A percentile compares a stretch with the other conserved stretches of the same genome.
Conservation (phyloP, 2,113 vertebrate genomes). For the Thinocorus orbignyianus region DNA sequence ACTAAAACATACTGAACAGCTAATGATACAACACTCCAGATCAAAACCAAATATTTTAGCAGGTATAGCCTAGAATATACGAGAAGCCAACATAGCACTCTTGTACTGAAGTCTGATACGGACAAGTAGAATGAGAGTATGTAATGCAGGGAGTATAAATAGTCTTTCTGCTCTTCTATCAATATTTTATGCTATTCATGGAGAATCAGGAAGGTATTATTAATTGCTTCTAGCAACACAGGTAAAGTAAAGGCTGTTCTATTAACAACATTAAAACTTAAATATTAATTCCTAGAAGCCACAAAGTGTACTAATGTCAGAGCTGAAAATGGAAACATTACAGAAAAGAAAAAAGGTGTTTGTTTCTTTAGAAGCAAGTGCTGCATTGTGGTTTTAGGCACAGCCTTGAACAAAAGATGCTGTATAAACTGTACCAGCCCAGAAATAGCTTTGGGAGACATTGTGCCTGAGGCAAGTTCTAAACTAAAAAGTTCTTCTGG, state of each 20-base stretch:
- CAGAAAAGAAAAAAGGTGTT: background rate
- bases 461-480: background rate
- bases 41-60: background rate
- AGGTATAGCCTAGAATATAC: background rate
- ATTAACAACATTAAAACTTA: slow-evolving; percentile 53
- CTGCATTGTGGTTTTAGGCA: background rate
- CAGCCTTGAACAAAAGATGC: background rate
- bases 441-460: background rate
- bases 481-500: background rate
- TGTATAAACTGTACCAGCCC: background rate
- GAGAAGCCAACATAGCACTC: background rate
- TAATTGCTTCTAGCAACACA: slow-evolving; percentile 57
- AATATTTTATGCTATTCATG: slow-evolving; percentile 62
- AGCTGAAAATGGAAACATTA: background rate
- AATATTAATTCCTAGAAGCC: slow-evolving; percentile 52
- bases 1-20: background rate
- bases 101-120: slow-evolving; percentile 14
- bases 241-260: slow-evolving; percentile 50
- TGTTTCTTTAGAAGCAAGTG: background rate
- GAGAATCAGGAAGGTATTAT: slow-evolving; percentile 47
- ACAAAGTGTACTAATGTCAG: slow-evolving; percentile 2
- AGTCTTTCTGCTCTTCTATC: slow-evolving; percentile 55
- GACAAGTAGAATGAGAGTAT: background rate
- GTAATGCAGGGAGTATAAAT: slow-evolving; percentile 53
- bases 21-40: background rate